Percentiles rank a stretch among this genome's conserved stretches.
Evolutionary conservation across 2,113 vertebrate species (phyloP).

Genomic region (Paedocypris sp.): DNA sequence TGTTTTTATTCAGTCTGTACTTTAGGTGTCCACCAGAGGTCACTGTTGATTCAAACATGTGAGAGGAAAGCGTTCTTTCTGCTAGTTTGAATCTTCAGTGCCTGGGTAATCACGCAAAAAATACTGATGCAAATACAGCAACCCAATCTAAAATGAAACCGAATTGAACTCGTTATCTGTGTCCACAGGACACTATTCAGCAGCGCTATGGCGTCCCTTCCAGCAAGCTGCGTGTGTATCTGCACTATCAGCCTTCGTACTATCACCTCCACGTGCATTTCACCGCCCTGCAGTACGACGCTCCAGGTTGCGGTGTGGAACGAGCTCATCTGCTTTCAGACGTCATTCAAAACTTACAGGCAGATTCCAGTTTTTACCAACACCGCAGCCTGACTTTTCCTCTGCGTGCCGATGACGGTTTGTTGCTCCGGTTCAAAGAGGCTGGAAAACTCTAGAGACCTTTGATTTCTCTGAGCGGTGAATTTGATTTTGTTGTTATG

Average conservation of each 20-base stretch:
- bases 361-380: constrained; percentile 61
- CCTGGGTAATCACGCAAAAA: not conserved
- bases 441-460: constrained; percentile 49
- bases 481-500: not conserved
- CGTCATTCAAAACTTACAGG: constrained; percentile 77
- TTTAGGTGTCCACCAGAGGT: constrained; percentile 14
- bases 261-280: constrained; percentile 91
- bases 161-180: not conserved
- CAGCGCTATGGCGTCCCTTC: constrained; percentile 55
- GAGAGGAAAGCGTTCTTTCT: not conserved
- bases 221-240: constrained; percentile 69
- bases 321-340: constrained; percentile 79
- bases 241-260: constrained; percentile 95
- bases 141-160: not conserved
- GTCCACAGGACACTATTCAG: constrained; percentile 64
- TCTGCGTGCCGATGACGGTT: constrained; percentile 62
- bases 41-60: not conserved
- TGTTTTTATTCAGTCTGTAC: too few relatives aligned
- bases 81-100: too few relatives aligned
- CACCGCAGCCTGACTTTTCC: constrained; percentile 68
- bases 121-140: not conserved
- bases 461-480: not conserved
- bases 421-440: constrained; percentile 68
- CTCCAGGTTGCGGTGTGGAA: constrained; percentile 72
- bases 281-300: constrained; percentile 75